Base-by-base conservation (phyloP, 2,888 invertebrate species). In the Cosmia trapezina region DNA sequence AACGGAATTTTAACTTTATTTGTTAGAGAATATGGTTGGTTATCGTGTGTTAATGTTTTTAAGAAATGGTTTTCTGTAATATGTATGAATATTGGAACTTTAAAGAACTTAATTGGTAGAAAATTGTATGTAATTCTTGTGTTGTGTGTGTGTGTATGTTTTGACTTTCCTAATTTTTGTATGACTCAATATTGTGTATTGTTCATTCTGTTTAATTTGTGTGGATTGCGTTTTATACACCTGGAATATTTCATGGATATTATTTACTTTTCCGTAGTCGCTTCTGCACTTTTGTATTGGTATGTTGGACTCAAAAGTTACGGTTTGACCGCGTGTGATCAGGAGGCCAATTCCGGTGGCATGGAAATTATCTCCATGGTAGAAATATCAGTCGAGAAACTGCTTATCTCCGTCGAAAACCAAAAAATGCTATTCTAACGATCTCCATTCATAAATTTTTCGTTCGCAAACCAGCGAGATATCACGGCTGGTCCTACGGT, bases 51-150 rank as follows among this genome's bases (percentile, higher is more conserved):
- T 6, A 3, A 14, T 6, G 54, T 51, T 73, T 28, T 49, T 19
- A 62, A 71, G 74, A 79, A 81, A 76, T 79, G 79, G 76, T 83
- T 82, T 76, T 67, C 71, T 74, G 62, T 61, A 78, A 60, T 73
- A 77, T 72, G 82, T 85, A 82, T 77, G 81, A 79, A 73, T 85
- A 79, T 82, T 81, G 70, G 67, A 75, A 65, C 49, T 83, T 78
- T 85, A 83, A 85, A 86, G 87, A 83, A 87, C 87, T 89, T 93
- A 92, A 92, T 92, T 92, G 91, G 90, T 90, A 88, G 90, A 89
- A 92, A 91, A 92, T 91, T 90, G 91, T 90, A 87, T 84, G 87
- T 91, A 88, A 92, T 92, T 88, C 88, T 77, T 77, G 79, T 87
- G 84, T 80, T 59, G 75, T 73, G 64, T 63, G 70, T 64, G 71